phyloP scores from a whole-genome alignment of 2,888 invertebrate species.

The Drosophila mercatorum region DNA sequence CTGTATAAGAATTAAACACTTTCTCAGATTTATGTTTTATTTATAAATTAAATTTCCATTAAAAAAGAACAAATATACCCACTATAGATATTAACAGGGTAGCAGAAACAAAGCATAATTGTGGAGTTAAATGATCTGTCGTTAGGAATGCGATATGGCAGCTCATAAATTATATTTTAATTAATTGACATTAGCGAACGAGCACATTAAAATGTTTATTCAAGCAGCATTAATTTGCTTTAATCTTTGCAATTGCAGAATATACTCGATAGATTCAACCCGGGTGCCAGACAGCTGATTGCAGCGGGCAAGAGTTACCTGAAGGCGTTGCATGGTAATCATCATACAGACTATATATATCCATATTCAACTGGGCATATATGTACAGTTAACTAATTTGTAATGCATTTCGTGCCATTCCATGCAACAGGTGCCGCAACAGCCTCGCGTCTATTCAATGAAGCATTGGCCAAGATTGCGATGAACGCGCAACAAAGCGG shows the following conservation, averaged over 20 bases:
- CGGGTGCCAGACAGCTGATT: conserved; percentile 96
- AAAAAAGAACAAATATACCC: neutral
- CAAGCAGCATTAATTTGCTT: conserved; percentile 28
- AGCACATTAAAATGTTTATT: neutral
- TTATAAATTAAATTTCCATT: neutral
- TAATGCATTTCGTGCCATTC: conserved; percentile 61
- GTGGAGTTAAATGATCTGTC: conserved; percentile 29
- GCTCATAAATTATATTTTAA: conserved; percentile 58
- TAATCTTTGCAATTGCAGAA: conserved; percentile 89
- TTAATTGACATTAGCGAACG: conserved; percentile 37
- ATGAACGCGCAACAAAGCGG: conserved; percentile 96
- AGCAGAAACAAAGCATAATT: conserved; percentile 11
- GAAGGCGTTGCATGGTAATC: conserved; percentile 95
- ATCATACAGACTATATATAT: conserved; percentile 20
- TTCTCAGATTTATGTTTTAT: neutral
- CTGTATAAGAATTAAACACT: neutral
- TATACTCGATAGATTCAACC: conserved; percentile 98
- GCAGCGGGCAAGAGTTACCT: conserved; percentile 97
- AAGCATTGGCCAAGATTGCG: conserved; percentile 94
- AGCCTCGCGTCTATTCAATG: conserved; percentile 94
- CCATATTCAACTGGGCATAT: conserved; percentile 11
- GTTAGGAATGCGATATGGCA: conserved; percentile 35
- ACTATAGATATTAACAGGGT: neutral
- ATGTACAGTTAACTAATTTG: conserved; percentile 64
- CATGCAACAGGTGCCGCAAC: conserved; percentile 91